Evolutionary conservation across 2,113 vertebrate species (phyloP).

Genomic region (Muntiacus reevesi): DNA sequence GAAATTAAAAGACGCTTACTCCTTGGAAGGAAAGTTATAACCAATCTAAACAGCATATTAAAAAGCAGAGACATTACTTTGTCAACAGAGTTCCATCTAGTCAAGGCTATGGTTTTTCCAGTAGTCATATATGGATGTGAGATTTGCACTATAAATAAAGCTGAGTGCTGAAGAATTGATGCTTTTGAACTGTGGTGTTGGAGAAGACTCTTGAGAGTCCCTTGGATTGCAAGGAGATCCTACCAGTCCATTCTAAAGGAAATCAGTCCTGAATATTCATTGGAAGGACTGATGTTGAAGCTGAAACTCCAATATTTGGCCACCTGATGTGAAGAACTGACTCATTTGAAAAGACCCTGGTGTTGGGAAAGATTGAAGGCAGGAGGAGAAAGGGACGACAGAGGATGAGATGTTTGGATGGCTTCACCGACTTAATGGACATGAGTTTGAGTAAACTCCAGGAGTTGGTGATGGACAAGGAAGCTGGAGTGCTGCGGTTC

Average conservation of each 20-base stretch:
- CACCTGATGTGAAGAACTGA: not conserved
- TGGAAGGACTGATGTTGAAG: not conserved
- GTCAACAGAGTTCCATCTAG: no score
- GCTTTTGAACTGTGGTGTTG: not conserved
- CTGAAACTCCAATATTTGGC: not conserved
- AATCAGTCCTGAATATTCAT: not conserved
- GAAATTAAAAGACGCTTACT: no score
- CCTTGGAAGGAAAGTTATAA: no score
- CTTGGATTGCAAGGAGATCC: not conserved
- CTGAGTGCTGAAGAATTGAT: no score
- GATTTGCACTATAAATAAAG: no score
- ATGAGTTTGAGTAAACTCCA: not conserved
- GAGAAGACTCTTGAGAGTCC: not conserved
- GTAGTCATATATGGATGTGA: no score
- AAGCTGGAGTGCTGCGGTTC: not conserved
- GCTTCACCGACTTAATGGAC: not conserved
- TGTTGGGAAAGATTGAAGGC: not conserved
- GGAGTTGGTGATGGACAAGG: not conserved
- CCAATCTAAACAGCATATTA: no score
- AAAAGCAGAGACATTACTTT: no score
- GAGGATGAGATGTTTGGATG: not conserved
- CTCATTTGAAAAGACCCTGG: not conserved
- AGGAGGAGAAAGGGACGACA: not conserved
- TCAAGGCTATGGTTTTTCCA: no score
- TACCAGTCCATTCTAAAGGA: not conserved